These are phyloP conservation scores for Carettochelys insculpta DNA, from an alignment of 2,113 vertebrate species.

Conservation along the genomic window DNA sequence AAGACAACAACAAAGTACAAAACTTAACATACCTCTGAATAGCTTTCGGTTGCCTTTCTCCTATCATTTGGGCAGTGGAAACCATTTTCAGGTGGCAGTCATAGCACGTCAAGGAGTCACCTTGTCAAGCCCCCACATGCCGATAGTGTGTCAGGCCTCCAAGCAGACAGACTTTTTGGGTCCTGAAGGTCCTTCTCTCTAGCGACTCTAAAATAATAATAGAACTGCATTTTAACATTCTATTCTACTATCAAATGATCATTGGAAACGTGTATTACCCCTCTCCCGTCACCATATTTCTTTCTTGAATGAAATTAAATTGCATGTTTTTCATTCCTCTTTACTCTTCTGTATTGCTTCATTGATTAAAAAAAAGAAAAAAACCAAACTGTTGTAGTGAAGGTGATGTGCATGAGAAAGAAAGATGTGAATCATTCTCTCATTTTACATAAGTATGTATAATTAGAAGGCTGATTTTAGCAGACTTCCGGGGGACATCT, in stretches of 20 bases:
- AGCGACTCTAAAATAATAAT: background rate
- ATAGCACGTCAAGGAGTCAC: background rate
- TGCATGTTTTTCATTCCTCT: too few relatives aligned
- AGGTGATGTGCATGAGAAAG: background rate
- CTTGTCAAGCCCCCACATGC: background rate
- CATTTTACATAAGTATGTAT: background rate
- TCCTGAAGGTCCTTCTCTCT: background rate
- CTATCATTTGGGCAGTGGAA: background rate
- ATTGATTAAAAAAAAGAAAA: background rate
- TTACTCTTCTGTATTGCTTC: background rate
- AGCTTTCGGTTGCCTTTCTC: background rate
- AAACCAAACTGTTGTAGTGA: too few relatives aligned
- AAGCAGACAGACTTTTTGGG: background rate
- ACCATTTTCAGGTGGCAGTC: background rate
- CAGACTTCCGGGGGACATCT: background rate
- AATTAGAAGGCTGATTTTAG: slow-evolving; percentile 8
- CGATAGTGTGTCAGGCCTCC: background rate
- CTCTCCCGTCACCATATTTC: background rate
- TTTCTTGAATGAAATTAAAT: background rate
- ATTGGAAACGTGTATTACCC: background rate
- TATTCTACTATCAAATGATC: background rate
- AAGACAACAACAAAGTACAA: background rate
- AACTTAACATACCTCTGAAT: background rate
- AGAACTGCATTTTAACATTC: background rate
- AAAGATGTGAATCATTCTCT: background rate